phyloP scores from a whole-genome alignment of 2,888 invertebrate genomes.

The Chamaedrilus cognettii region DNA sequence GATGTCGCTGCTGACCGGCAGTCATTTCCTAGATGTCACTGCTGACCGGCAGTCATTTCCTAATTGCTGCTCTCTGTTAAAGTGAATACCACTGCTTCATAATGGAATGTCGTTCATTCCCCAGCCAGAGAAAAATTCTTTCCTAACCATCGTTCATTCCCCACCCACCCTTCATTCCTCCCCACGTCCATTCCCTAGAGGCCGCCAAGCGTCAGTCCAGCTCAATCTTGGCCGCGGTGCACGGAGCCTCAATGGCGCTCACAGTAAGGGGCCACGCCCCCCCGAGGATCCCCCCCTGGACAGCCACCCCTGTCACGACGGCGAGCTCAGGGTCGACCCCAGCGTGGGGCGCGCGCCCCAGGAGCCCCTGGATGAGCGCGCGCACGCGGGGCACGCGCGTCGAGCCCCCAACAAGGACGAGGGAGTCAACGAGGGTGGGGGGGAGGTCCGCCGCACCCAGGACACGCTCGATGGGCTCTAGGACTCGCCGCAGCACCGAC shows the following conservation, averaged over 20 bases:
- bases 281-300: conserved; percentile 63
- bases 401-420: conserved; percentile 63
- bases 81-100: too few relatives aligned
- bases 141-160: too few relatives aligned
- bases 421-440: conserved; percentile 60
- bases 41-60: too few relatives aligned
- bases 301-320: conserved; percentile 62
- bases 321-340: conserved; percentile 62
- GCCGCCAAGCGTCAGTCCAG: too few relatives aligned
- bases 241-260: conserved; percentile 57
- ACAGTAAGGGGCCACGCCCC: conserved; percentile 64
- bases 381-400: conserved; percentile 62
- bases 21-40: too few relatives aligned
- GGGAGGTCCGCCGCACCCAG: conserved; percentile 54
- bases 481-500: conserved; percentile 60
- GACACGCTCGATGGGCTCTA: conserved; percentile 60
- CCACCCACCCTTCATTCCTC: too few relatives aligned
- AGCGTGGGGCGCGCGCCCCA: conserved; percentile 53
- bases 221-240: conserved; percentile 48
- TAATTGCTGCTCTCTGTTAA: too few relatives aligned
- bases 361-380: conserved; percentile 59
- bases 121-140: too few relatives aligned
- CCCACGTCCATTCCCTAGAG: too few relatives aligned
- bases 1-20: too few relatives aligned
- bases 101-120: too few relatives aligned